Evolutionary conservation across 1,140 invertebrate species (phyloP), one percentile per base, ranked within the genome.

Genomic region (Mizuhopecten yessoensis): DNA sequence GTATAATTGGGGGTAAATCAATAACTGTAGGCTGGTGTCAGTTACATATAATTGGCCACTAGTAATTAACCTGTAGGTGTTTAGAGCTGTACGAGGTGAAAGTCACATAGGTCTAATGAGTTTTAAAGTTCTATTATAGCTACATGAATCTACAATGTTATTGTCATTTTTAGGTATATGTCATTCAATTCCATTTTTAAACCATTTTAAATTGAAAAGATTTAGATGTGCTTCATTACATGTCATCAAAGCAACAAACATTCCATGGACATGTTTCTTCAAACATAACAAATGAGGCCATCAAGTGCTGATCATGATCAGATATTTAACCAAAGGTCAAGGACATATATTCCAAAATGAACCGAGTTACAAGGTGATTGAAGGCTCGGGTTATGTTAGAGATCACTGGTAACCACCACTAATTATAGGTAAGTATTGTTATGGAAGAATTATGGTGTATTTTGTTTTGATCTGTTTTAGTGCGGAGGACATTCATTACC

Each of bases 401-500:
- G n/a, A n/a, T n/a, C n/a, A n/a, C n/a, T n/a, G n/a, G n/a, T n/a
- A n/a, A n/a, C n/a, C n/a, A n/a, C n/a, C n/a, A n/a, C n/a, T n/a
- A n/a, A n/a, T n/a, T n/a, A n/a, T n/a, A n/a, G n/a, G 57, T 29
- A 75, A 1, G 29, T 75, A n/a, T 75, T 29, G 11, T 5, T 29
- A 29, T 75, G 2, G 57, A 75, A 29, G 17, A 29, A 29, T 9
- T 75, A 75, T 29, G 23, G 23, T 75, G 23, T 75, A 29, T 75
- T 2, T 5, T 75, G 11, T 7, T n/a, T n/a, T 39, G n/a, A 39
- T 75, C 23, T 75, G 23, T 5, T 75, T 75, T 11, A 75, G 57
- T 75, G n/a, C 23, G 57, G 57, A 75, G 57, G 57, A 75, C 57
- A 75, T 75, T 75, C n/a, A 75, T 75, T 1, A 75, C 57, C 86